Evolutionary conservation across 35 echinoderm and acorn worm species (phyloP).

Genomic region (Apostichopus japonicus): DNA sequence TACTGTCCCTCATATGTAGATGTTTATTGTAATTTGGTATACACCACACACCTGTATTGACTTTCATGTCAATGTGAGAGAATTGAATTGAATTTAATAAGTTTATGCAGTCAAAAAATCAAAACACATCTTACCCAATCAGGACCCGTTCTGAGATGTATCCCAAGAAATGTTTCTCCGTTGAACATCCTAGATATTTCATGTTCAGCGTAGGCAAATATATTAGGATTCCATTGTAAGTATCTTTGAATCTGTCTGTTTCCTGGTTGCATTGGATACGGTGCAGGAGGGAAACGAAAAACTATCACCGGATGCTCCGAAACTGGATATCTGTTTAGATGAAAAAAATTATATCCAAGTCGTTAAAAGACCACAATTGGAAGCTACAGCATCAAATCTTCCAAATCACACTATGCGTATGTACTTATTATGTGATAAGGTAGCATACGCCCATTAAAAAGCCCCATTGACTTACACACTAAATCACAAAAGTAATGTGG

Average conservation of each 20-base stretch:
- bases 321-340: conserved; percentile 69
- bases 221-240: conserved; percentile 63
- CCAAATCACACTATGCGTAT: too few species aligned
- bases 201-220: conserved; percentile 63
- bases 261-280: conserved; percentile 58
- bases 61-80: too few species aligned
- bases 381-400: too few species aligned
- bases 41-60: too few species aligned
- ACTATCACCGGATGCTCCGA: conserved; percentile 83
- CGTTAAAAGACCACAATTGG: neutral
- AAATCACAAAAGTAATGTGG: too few species aligned
- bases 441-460: too few species aligned
- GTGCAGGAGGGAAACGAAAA: conserved; percentile 68
- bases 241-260: conserved; percentile 85
- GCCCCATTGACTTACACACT: too few species aligned
- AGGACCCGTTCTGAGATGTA: conserved; percentile 87
- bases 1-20: too few species aligned
- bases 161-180: conserved; percentile 76
- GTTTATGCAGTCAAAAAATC: too few species aligned
- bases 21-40: too few species aligned
- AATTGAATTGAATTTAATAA: too few species aligned
- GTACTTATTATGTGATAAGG: too few species aligned
- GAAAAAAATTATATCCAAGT: neutral
- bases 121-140: conserved; percentile 80
- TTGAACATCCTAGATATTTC: conserved; percentile 75